Evolutionary conservation across 1,140 invertebrate species (phyloP), one percentile per base, ranked within the genome.

Genomic region (Brachionus rotundiformis): DNA sequence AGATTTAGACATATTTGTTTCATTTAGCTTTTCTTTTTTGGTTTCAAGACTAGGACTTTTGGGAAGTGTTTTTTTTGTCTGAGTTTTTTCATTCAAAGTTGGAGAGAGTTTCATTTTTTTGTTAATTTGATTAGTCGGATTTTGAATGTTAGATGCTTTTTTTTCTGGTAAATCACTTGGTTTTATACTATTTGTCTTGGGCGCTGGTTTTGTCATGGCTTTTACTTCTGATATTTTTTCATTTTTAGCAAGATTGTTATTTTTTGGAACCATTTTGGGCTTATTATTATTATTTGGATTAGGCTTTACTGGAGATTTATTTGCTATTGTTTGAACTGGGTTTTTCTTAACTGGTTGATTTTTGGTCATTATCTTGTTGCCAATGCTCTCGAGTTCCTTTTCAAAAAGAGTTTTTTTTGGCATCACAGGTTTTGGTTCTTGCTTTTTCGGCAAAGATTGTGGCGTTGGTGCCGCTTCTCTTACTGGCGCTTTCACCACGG

Each of bases 21-120:
- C 63, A 36, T n/a, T 23, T 5, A 31, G 16, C 19, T 19, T 73
- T 31, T 73, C 25, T 44, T 41, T 25, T 73, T 13, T 71, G 16
- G 33, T 41, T 44, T 73, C 39, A n/a, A 73, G 16, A 68, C 33
- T 68, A 7, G 63, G n/a, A 36, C 63, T 68, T 68, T 68, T 68
- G 19, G 29, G 27, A 68, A 68, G 36, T 2, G n/a, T 33, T 73
- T 41, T 73, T 41, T 73, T 73, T 8, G 68, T 0, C 23, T 23
- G 23, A 13, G 4, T n/a, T 73, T 44, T 73, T 10, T 41, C 39
- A 27, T 3, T 23, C 25, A 8, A 41, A 73, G 36, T 44, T 0
- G 68, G 68, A 31, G 68, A 73, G 8, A 73, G 19, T 27, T 73
- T 73, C 23, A 73, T 23, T 73, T 73, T 73, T 73, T 73, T 73